phyloP scores from a whole-genome alignment of 1,140 invertebrate species.

The Apis laboriosa region DNA sequence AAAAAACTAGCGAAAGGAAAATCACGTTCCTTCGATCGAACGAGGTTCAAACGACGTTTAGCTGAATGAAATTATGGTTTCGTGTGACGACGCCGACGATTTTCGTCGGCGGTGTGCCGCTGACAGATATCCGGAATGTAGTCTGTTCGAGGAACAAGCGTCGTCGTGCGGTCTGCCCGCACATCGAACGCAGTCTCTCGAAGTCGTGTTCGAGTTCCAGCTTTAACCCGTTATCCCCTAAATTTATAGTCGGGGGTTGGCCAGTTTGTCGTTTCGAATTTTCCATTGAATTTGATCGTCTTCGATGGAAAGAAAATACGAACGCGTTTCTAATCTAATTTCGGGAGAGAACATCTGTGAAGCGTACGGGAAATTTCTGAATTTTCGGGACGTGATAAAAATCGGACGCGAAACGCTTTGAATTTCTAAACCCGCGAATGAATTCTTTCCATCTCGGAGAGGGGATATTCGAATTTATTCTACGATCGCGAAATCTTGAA shows the following conservation, averaged over 20 bases:
- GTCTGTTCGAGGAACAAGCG: constrained; percentile 41
- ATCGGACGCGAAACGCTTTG: too few species aligned
- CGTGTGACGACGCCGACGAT: constrained; percentile 19
- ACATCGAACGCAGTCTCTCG: constrained; percentile 25
- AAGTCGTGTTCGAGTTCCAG: not conserved
- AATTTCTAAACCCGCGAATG: too few species aligned
- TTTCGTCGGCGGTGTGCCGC: constrained; percentile 27
- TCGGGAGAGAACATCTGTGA: too few species aligned
- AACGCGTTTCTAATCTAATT: too few species aligned
- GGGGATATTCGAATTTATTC: not conserved
- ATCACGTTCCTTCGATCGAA: too few species aligned
- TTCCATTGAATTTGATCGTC: not conserved
- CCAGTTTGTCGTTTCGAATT: not conserved
- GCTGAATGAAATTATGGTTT: constrained; percentile 31
- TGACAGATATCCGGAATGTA: constrained; percentile 28
- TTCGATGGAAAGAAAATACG: too few species aligned
- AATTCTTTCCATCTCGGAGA: not conserved
- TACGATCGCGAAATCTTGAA: not conserved
- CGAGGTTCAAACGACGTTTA: not conserved
- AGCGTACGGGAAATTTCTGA: too few species aligned
- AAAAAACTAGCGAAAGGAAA: too few species aligned
- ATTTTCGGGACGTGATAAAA: too few species aligned
- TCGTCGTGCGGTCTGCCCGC: constrained; percentile 33
- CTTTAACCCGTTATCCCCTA: constrained; percentile 20
- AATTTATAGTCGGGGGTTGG: constrained; percentile 5